Evolutionary conservation across 2,797 vertebrate species (phyloP).

Genomic region (Iguana delicatissima): DNA sequence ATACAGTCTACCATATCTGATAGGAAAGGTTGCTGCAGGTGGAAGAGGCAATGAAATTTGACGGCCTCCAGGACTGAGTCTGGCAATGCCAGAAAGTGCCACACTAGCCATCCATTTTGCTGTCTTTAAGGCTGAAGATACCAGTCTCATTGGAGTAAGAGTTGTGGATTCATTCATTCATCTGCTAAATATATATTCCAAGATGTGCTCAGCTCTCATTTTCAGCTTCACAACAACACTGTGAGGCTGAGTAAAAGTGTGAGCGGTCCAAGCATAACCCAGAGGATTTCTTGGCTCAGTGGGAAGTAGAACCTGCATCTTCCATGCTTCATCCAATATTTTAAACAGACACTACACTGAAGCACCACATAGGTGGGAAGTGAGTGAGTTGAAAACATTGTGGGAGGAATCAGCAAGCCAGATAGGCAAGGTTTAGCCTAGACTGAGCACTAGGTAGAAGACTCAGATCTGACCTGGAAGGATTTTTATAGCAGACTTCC

Average conservation of each 20-base stretch:
- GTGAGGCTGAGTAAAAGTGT: no score
- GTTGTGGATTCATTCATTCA: background rate
- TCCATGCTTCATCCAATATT: no score
- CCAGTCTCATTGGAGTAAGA: background rate
- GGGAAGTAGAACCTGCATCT: no score
- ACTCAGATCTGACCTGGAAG: background rate
- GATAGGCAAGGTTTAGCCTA: background rate
- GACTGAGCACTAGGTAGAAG: background rate
- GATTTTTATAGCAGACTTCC: background rate
- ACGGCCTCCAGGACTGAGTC: no score
- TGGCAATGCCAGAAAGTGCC: background rate
- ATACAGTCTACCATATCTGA: background rate
- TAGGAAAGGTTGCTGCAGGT: background rate
- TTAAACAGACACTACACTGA: no score
- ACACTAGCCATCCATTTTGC: background rate
- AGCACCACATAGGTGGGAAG: background rate
- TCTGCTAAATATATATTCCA: no score
- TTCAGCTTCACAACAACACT: no score
- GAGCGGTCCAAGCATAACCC: no score
- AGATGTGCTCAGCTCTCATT: no score
- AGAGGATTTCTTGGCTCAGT: no score
- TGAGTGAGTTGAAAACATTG: background rate
- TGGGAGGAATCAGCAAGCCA: background rate
- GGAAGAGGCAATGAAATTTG: background rate
- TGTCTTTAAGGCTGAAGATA: background rate